Conservation (phyloP, 2,113 vertebrate species). For the Embiotoca jacksoni region DNA sequence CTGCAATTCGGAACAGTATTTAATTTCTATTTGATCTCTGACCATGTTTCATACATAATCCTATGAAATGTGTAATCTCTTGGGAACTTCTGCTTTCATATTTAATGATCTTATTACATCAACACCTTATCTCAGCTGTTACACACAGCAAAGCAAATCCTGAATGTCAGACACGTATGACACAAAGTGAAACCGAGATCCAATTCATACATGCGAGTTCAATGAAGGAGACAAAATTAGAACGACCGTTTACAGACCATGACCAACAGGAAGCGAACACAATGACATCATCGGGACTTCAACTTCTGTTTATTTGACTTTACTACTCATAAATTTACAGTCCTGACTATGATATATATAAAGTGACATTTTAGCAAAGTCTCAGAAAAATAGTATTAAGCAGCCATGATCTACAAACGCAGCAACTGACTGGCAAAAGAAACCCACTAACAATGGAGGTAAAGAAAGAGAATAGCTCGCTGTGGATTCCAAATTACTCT, state of each 20-base stretch:
- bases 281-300: neutral
- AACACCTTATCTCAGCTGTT: neutral
- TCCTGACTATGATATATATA: no score
- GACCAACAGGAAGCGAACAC: neutral
- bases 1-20: neutral
- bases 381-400: no score
- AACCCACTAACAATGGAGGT: no score
- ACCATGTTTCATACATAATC: neutral
- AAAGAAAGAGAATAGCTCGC: no score
- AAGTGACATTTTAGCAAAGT: no score
- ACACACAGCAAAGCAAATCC: neutral
- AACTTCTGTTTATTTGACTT: neutral
- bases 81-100: neutral
- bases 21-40: no score
- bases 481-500: neutral
- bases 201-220: neutral
- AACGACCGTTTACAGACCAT: neutral
- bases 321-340: neutral
- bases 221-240: no score
- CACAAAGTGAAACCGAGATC: constrained; percentile 9
- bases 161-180: neutral
- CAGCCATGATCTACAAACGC: no score
- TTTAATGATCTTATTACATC: neutral
- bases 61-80: neutral
- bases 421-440: no score